A percentile compares a stretch with the other conserved stretches of the same genome.
These are phyloP conservation scores for Cheilosia variabilis DNA, from an alignment of 2,888 invertebrate species.

Conservation along the genomic window DNA sequence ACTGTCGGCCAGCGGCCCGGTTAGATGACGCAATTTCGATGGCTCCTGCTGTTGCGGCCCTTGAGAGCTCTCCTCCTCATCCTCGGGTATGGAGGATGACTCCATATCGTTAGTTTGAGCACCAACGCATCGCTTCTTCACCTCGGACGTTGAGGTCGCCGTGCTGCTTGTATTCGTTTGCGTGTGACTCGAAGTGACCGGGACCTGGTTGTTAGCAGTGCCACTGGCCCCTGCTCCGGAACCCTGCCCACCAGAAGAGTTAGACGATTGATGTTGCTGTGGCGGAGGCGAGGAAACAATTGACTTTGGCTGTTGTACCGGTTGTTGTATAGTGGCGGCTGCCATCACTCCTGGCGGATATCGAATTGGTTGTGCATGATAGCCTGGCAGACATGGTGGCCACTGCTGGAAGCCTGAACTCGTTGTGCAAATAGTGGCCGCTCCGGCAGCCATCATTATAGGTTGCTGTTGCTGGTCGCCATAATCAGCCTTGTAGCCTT, in stretches of 20 bases:
- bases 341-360: slow-evolving; percentile 78
- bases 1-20: slow-evolving; percentile 88
- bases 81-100: slow-evolving; percentile 83
- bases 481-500: slow-evolving; percentile 86
- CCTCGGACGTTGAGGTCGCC: slow-evolving; percentile 81
- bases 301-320: slow-evolving; percentile 63
- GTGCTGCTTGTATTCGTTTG: slow-evolving; percentile 74
- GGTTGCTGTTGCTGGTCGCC: slow-evolving; percentile 70
- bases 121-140: slow-evolving; percentile 85
- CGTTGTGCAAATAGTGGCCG: slow-evolving; percentile 76
- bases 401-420: slow-evolving; percentile 84
- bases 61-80: slow-evolving; percentile 82
- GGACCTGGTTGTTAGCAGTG: slow-evolving; percentile 73
- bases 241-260: slow-evolving; percentile 40
- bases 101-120: slow-evolving; percentile 86
- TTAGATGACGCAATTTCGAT: slow-evolving; percentile 84
- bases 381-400: slow-evolving; percentile 85
- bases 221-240: slow-evolving; percentile 52
- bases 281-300: slow-evolving; percentile 72
- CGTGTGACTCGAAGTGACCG: slow-evolving; percentile 82
- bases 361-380: slow-evolving; percentile 82
- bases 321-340: slow-evolving; percentile 50
- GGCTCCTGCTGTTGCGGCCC: slow-evolving; percentile 80
- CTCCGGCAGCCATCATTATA: slow-evolving; percentile 54
- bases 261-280: slow-evolving; percentile 64